Evolutionary conservation across 37 sponge, comb jelly and placozoan genomes (phyloP).

Genomic region (Chondrosia reniformis): DNA sequence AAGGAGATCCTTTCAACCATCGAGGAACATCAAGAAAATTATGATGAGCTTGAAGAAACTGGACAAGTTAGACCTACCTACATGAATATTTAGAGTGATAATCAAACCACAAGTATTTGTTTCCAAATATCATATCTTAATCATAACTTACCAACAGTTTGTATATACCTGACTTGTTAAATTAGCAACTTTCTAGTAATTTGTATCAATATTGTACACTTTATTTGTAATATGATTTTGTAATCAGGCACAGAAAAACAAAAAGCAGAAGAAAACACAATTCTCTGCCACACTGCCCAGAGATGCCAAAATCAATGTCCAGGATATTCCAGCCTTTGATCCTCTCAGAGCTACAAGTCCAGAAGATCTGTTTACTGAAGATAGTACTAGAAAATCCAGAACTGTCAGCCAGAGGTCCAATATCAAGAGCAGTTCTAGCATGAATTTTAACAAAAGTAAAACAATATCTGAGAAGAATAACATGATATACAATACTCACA

Average conservation of each 20-base stretch:
- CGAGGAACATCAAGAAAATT: background rate
- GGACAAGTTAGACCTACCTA: background rate
- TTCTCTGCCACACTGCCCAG: background rate
- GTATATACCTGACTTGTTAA: too few species aligned
- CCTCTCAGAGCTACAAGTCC: background rate
- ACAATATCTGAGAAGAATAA: constrained; percentile 16
- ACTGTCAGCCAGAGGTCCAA: background rate
- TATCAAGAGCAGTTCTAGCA: background rate
- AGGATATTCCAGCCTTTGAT: background rate
- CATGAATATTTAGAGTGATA: too few species aligned
- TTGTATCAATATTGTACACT: too few species aligned
- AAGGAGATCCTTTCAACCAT: constrained; percentile 2
- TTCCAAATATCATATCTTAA: too few species aligned
- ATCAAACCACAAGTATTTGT: too few species aligned
- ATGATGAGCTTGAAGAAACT: background rate
- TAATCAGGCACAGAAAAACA: background rate
- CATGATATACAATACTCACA: background rate
- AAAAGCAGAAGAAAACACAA: background rate
- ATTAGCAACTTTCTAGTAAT: too few species aligned
- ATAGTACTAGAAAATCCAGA: background rate
- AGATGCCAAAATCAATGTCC: constrained; percentile 1
- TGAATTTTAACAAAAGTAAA: constrained; percentile 7
- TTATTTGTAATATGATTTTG: background rate
- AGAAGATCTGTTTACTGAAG: background rate
- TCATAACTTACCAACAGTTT: too few species aligned